These are phyloP conservation scores for Apoda limacodes DNA, from an alignment of 2,888 invertebrate species.

Conservation along the genomic window DNA sequence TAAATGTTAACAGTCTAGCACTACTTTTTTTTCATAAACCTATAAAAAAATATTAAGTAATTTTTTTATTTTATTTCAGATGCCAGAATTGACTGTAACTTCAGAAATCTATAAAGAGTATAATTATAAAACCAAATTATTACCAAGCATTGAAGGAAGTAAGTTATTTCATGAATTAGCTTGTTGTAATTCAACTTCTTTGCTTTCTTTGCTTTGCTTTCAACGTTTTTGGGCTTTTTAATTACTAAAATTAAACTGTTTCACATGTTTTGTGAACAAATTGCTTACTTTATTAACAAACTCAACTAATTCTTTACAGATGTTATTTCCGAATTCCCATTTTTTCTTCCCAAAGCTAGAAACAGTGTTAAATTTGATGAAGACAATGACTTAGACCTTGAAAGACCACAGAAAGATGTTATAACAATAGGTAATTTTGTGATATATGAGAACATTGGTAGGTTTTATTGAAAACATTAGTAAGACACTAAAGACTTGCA, in stretches of 20 bases:
- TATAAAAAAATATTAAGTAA: conserved; percentile 18
- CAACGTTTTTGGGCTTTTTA: too few relatives aligned
- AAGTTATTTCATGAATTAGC: too few relatives aligned
- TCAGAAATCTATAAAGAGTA: conserved; percentile 82
- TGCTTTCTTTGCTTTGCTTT: too few relatives aligned
- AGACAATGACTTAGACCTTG: conserved; percentile 79
- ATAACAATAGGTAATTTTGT: conserved; percentile 79
- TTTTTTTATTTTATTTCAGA: conserved; percentile 30
- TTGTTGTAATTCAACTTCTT: too few relatives aligned
- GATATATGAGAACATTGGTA: too few relatives aligned
- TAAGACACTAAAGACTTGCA: too few relatives aligned
- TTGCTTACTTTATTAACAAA: too few relatives aligned
- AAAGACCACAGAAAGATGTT: conserved; percentile 50
- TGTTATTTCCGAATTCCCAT: conserved; percentile 79
- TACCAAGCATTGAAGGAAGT: conserved; percentile 60
- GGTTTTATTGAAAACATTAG: too few relatives aligned
- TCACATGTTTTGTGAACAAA: too few relatives aligned
- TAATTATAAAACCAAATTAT: conserved; percentile 66
- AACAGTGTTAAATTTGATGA: conserved; percentile 58
- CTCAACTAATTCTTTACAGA: conserved; percentile 73
- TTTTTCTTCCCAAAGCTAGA: conserved; percentile 59
- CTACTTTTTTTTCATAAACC: too few relatives aligned
- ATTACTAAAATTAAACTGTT: too few relatives aligned
- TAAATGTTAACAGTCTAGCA: too few relatives aligned
- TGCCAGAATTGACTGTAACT: conserved; percentile 72